A percentile compares a stretch with the other conserved stretches of the same genome.
Evolutionary conservation across 1,140 invertebrate genomes (phyloP).

Genomic region (Proctacanthus coquilletti): DNA sequence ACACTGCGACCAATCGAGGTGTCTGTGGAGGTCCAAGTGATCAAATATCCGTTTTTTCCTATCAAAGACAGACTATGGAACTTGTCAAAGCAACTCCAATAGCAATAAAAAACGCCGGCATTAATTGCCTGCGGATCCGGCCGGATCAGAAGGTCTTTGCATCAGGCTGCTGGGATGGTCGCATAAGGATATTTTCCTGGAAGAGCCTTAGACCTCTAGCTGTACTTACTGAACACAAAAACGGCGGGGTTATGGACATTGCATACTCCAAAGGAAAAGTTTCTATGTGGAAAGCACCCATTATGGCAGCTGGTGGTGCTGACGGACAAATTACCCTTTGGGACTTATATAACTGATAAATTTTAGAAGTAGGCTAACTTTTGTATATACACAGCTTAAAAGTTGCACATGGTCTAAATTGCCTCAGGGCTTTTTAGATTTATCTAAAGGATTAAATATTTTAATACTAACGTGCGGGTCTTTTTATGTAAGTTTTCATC

Average conservation of each 20-base stretch:
- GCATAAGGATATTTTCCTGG: slow-evolving; percentile 60
- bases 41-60: slow-evolving; percentile 39
- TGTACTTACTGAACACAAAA: slow-evolving; percentile 52
- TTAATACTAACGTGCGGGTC: no score
- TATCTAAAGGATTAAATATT: no score
- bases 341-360: slow-evolving; percentile 55
- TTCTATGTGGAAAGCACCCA: slow-evolving; percentile 45
- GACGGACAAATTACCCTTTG: slow-evolving; percentile 57
- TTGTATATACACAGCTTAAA: no score
- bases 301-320: slow-evolving; percentile 54
- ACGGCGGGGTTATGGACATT: slow-evolving; percentile 47
- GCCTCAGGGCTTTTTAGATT: no score
- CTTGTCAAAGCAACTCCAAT: slow-evolving; percentile 41
- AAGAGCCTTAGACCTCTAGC: slow-evolving; percentile 57
- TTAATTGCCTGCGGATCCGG: slow-evolving; percentile 49
- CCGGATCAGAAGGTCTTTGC: slow-evolving; percentile 59
- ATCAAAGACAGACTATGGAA: slow-evolving; percentile 37
- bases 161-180: slow-evolving; percentile 59
- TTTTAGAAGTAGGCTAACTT: no score
- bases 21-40: slow-evolving; percentile 45
- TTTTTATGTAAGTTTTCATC: no score
- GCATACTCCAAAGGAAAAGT: slow-evolving; percentile 44
- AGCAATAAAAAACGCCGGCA: slow-evolving; percentile 52
- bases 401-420: no score
- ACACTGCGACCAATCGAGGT: slow-evolving; percentile 41